Conservation (phyloP, 2,888 invertebrate genomes). For the Lissonota sp. region DNA sequence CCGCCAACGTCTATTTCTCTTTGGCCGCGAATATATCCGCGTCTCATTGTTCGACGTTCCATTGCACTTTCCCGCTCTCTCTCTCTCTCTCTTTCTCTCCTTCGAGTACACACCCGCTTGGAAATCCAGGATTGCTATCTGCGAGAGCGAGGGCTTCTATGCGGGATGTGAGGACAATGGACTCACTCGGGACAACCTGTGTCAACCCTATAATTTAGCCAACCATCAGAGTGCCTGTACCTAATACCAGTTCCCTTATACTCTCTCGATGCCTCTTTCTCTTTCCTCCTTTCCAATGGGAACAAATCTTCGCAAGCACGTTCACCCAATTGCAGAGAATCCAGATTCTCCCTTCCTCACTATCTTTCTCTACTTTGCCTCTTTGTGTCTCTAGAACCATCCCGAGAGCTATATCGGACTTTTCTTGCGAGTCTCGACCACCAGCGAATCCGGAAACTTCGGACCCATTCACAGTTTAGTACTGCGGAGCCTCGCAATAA, state of each 20-base stretch:
- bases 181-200: constrained; percentile 58
- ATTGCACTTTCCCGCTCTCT: background rate
- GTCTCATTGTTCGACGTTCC: constrained; percentile 51
- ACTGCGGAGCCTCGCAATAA: constrained; percentile 28
- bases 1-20: constrained; percentile 33
- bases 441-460: constrained; percentile 36
- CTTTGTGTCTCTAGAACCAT: constrained; percentile 9
- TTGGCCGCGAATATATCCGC: constrained; percentile 35
- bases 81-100: constrained; percentile 25
- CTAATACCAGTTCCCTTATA: constrained; percentile 40
- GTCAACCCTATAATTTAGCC: constrained; percentile 64
- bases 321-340: constrained; percentile 48
- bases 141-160: constrained; percentile 45
- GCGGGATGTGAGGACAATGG: constrained; percentile 61
- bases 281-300: constrained; percentile 7
- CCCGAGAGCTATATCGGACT: constrained; percentile 20
- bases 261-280: background rate
- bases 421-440: constrained; percentile 26
- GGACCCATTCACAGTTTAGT: constrained; percentile 39
- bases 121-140: constrained; percentile 40
- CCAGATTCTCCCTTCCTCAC: constrained; percentile 27
- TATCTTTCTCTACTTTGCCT: background rate
- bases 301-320: constrained; percentile 50
- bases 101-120: constrained; percentile 36
- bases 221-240: constrained; percentile 49